These are phyloP conservation scores for Florisuga fusca DNA, from an alignment of 2,797 vertebrate genomes.

Conservation along the genomic window DNA sequence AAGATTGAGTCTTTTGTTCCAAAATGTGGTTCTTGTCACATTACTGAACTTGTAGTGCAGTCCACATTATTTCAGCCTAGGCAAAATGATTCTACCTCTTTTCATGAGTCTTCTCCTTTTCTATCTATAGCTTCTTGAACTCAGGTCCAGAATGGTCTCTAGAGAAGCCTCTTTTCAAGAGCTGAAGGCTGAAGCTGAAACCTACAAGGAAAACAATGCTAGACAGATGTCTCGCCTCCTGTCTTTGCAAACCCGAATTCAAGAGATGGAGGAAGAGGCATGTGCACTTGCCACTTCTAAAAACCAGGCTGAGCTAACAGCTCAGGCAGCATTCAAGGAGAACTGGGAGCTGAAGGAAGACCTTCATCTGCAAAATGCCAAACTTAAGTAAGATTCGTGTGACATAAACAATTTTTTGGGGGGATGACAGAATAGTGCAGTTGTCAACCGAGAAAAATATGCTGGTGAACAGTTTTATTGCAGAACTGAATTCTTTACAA, in stretches of 20 bases:
- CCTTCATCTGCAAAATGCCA: slow-evolving; percentile 63
- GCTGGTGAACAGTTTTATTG: not conserved
- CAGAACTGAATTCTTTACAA: not conserved
- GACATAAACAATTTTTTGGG: not conserved
- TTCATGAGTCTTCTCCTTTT: not conserved
- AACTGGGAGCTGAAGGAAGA: slow-evolving; percentile 77
- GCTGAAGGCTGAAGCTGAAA: slow-evolving; percentile 78
- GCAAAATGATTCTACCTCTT: not conserved
- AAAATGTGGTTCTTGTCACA: not conserved
- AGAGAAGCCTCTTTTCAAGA: slow-evolving; percentile 79
- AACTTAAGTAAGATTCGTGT: slow-evolving; percentile 76
- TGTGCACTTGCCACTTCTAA: slow-evolving; percentile 61
- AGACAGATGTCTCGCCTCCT: slow-evolving; percentile 79
- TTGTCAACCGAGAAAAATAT: not conserved
- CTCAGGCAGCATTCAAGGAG: slow-evolving; percentile 74
- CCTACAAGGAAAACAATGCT: slow-evolving; percentile 80
- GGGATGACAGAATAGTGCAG: not conserved
- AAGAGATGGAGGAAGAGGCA: slow-evolving; percentile 80
- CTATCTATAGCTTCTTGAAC: slow-evolving; percentile 76
- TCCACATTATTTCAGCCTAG: not conserved
- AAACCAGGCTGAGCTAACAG: slow-evolving; percentile 72
- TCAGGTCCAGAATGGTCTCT: slow-evolving; percentile 75
- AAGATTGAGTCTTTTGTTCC: not conserved
- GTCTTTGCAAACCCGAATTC: slow-evolving; percentile 76
- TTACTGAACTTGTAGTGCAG: not conserved